A percentile compares a stretch with the other conserved stretches of the same genome.
Evolutionary conservation across 2,888 invertebrate species (phyloP).

Genomic region (Marasmarcha lunaedactyla): DNA sequence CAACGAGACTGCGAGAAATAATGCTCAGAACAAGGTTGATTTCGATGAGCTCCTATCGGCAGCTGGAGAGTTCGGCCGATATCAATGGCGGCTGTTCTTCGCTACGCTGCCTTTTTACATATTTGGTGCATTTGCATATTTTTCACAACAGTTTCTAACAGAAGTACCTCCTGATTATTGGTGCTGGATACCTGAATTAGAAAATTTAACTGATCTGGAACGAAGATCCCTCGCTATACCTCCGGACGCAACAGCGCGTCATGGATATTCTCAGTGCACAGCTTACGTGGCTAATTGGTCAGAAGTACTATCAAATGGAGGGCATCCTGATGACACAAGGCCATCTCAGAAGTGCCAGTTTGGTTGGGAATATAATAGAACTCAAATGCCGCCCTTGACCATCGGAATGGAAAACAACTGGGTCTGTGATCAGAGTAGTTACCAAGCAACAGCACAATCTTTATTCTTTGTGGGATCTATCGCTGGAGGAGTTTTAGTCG

Average conservation of each 20-base stretch:
- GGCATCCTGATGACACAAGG: slow-evolving; percentile 26
- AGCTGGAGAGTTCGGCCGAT: slow-evolving; percentile 42
- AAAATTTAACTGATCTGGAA: slow-evolving; percentile 30
- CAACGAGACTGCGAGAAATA: too few species aligned
- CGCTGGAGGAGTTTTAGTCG: slow-evolving; percentile 36
- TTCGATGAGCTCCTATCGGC: slow-evolving; percentile 34
- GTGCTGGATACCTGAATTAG: slow-evolving; percentile 42
- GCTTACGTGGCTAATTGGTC: slow-evolving; percentile 39
- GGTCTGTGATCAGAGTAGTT: slow-evolving; percentile 41
- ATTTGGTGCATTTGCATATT: slow-evolving; percentile 36
- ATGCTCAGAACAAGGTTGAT: slow-evolving; percentile 19
- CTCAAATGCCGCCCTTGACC: slow-evolving; percentile 45
- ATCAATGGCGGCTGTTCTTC: slow-evolving; percentile 33
- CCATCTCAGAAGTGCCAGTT: slow-evolving; percentile 25
- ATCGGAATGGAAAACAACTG: slow-evolving; percentile 42
- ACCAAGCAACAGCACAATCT: slow-evolving; percentile 44
- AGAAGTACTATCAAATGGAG: slow-evolving; percentile 25
- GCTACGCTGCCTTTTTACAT: slow-evolving; percentile 37
- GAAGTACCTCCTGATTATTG: slow-evolving; percentile 40
- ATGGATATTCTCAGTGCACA: slow-evolving; percentile 39
- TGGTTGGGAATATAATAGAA: slow-evolving; percentile 47
- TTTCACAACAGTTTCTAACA: slow-evolving; percentile 39
- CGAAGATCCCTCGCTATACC: slow-evolving; percentile 35
- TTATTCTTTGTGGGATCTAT: slow-evolving; percentile 45
- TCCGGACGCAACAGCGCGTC: slow-evolving; percentile 21